Conservation (phyloP, 2,888 invertebrate species). For the Eulithis testata region DNA sequence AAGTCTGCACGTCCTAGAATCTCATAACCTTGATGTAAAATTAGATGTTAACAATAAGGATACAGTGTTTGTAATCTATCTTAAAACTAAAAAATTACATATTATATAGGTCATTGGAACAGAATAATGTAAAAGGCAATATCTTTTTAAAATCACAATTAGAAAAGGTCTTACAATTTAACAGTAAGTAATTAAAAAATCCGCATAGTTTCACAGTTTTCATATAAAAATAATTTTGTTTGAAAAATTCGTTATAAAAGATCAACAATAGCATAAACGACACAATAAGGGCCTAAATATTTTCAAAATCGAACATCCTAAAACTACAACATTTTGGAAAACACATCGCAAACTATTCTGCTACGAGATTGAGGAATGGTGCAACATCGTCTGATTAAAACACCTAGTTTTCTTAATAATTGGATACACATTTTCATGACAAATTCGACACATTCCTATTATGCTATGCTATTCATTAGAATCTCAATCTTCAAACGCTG, state of each 20-base stretch:
- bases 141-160: slow-evolving; percentile 60
- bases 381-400: slow-evolving; percentile 22
- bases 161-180: slow-evolving; percentile 72
- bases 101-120: slow-evolving; percentile 39
- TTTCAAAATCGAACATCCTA: slow-evolving; percentile 28
- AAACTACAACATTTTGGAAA: slow-evolving; percentile 19
- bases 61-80: slow-evolving; percentile 32
- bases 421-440: slow-evolving; percentile 2
- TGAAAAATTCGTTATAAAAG: slow-evolving; percentile 35
- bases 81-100: slow-evolving; percentile 32
- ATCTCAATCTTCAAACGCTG: slow-evolving; percentile 4
- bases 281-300: slow-evolving; percentile 24
- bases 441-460: slow-evolving; percentile 17
- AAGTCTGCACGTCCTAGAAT: slow-evolving; percentile 44
- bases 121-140: slow-evolving; percentile 40
- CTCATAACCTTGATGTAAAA: slow-evolving; percentile 37
- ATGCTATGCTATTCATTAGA: slow-evolving; percentile 13
- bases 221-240: slow-evolving; percentile 34
- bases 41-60: slow-evolving; percentile 29
- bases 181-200: slow-evolving; percentile 48
- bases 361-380: slow-evolving; percentile 23
- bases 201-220: slow-evolving; percentile 29
- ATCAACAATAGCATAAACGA: slow-evolving; percentile 34
- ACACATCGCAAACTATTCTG: slow-evolving; percentile 20
- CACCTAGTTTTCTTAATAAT: slow-evolving; percentile 6